Evolutionary conservation across 2,797 vertebrate genomes (phyloP), one percentile per base, ranked within the genome.

Genomic region (Erpetoichthys calabaricus): DNA sequence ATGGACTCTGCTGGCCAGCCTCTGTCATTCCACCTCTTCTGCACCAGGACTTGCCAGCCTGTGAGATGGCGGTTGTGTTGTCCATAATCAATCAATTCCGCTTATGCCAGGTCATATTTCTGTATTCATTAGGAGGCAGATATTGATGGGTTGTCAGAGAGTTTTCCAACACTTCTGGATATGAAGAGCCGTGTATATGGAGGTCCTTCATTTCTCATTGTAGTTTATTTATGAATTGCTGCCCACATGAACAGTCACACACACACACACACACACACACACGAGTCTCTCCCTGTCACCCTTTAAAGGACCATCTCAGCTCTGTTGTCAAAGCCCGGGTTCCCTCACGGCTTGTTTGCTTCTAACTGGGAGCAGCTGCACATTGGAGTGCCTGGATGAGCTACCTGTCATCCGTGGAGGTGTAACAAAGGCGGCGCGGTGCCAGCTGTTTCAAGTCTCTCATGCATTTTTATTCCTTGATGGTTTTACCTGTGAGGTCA

Each of bases 361-460:
- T 85, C 77, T 66, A 73, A 83, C 79, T 72, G 80, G 77, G 78
- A 82, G 80, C 80, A 83, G 80, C 87, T 89, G 84, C 85, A 80
- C 71, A 65, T 80, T 78, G 84, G 82, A 81, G 78, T 84, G 85
- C 65, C 67, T 70, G 80, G 84, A 77, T 77, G 80, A 75, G 75
- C 69, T 68, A 76, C 77, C 75, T 65, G 72, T 75, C 68, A 63
- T 73, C 61, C 60, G 60, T 75, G 78, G 78, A 79, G 80, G 75
- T 84, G 86, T 86, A 84, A 81, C 72, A 63, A 68, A 78, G 75
- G 68, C 73, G 75, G 76, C 68, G 65, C 65, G 41, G 64, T 62
- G 77, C 77, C 83, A 86, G 82, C 83, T 86, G 84, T 75, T 75
- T 80, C 66, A 45, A 62, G 65, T 41, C 63, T 79, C 68, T 78